Percentiles rank a stretch among this genome's conserved stretches.
These are phyloP conservation scores for Zaprionus tsacasi DNA, from an alignment of 1,140 invertebrate genomes.

Conservation along the genomic window DNA sequence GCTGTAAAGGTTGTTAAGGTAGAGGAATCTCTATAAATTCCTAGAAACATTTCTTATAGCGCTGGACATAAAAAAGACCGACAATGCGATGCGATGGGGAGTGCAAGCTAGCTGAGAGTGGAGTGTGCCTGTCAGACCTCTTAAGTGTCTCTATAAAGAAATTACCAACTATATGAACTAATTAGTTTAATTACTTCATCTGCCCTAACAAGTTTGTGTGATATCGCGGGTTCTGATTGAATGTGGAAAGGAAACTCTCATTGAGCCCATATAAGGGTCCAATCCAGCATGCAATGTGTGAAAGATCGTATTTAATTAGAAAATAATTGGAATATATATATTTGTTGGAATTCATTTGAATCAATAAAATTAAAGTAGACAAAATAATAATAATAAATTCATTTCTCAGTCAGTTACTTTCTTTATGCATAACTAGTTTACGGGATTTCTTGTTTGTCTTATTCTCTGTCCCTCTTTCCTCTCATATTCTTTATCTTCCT, in stretches of 20 bases:
- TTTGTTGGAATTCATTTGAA: not conserved
- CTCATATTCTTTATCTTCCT: not conserved
- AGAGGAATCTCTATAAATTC: slow-evolving; percentile 21
- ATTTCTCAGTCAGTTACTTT: too few species aligned
- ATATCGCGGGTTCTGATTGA: slow-evolving; percentile 43
- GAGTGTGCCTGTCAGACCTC: slow-evolving; percentile 17
- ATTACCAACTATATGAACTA: not conserved
- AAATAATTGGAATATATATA: not conserved
- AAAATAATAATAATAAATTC: not conserved
- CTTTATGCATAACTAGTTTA: too few species aligned
- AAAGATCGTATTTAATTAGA: not conserved
- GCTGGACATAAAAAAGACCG: slow-evolving; percentile 47
- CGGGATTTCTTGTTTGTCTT: too few species aligned
- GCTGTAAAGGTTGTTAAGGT: too few species aligned
- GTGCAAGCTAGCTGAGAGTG: not conserved
- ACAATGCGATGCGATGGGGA: not conserved
- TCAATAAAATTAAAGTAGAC: not conserved
- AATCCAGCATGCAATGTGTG: not conserved
- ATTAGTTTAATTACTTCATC: slow-evolving; percentile 71
- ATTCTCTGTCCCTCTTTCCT: too few species aligned
- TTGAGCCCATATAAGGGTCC: not conserved
- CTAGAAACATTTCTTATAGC: slow-evolving; percentile 54
- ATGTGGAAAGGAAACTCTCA: not conserved
- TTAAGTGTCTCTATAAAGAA: slow-evolving; percentile 53
- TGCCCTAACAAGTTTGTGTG: slow-evolving; percentile 62